Evolutionary conservation across 2,888 invertebrate species (phyloP).

Genomic region (Oligia fasciuncula): DNA sequence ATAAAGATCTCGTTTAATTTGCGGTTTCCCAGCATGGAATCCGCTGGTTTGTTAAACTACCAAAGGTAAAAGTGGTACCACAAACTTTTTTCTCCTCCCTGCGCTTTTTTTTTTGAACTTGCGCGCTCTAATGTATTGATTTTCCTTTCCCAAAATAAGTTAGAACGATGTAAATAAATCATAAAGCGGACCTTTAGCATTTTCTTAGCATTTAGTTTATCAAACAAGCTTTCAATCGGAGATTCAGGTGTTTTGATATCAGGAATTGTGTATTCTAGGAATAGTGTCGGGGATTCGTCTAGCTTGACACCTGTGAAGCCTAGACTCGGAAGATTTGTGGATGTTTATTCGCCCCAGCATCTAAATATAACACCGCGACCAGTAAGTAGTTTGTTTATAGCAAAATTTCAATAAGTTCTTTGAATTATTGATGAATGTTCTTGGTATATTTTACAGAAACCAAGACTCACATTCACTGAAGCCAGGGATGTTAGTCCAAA

Average conservation of each 20-base stretch:
- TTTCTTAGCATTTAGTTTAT: constrained; percentile 71
- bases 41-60: constrained; percentile 67
- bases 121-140: constrained; percentile 89
- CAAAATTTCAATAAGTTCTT: constrained; percentile 17
- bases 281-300: constrained; percentile 72
- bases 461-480: constrained; percentile 70
- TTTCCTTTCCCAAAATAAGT: constrained; percentile 87
- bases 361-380: constrained; percentile 85
- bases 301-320: constrained; percentile 81
- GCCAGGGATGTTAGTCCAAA: constrained; percentile 78
- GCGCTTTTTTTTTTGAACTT: constrained; percentile 80
- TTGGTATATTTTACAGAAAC: constrained; percentile 72
- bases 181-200: constrained; percentile 79
- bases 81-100: constrained; percentile 51
- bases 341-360: constrained; percentile 88
- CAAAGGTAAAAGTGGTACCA: constrained; percentile 74
- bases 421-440: constrained; percentile 19
- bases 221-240: constrained; percentile 41
- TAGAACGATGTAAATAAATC: constrained; percentile 89
- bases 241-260: constrained; percentile 53
- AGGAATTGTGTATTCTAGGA: constrained; percentile 71
- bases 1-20: constrained; percentile 9
- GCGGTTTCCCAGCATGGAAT: constrained; percentile 71
- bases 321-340: constrained; percentile 83
- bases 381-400: constrained; percentile 76